phyloP scores from a whole-genome alignment of 2,797 vertebrate genomes.

The Prionace glauca region DNA sequence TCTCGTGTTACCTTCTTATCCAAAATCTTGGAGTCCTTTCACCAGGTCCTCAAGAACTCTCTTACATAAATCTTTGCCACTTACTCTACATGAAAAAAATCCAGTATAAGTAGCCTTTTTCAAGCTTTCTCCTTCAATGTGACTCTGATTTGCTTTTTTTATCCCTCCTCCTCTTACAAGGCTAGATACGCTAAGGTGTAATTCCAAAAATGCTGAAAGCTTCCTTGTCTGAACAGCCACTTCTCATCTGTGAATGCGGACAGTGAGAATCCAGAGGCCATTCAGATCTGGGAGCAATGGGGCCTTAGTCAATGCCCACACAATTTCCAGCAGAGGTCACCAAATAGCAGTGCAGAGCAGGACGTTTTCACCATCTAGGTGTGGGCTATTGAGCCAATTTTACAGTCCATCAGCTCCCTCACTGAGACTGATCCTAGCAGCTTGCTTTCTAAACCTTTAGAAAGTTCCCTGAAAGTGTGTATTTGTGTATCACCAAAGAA shows the following conservation, averaged over 20 bases:
- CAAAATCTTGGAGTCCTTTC: not conserved
- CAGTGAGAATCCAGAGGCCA: not conserved
- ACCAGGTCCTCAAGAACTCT: not conserved
- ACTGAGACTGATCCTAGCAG: not conserved
- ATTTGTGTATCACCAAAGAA: not conserved
- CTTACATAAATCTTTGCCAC: not conserved
- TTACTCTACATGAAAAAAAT: not conserved
- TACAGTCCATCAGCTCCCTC: not conserved
- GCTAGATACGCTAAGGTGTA: not conserved
- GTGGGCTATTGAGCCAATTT: not conserved
- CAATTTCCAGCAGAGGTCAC: conserved; percentile 6
- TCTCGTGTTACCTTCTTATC: not conserved
- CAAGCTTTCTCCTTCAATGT: not conserved
- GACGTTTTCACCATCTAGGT: not conserved
- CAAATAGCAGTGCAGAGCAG: not conserved
- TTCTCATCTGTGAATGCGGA: not conserved
- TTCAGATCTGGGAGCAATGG: not conserved
- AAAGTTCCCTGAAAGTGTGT: not conserved
- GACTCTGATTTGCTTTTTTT: not conserved
- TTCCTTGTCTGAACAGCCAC: not conserved
- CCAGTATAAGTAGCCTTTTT: not conserved
- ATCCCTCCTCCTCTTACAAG: not conserved
- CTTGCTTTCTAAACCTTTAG: not conserved
- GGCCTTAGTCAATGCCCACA: not conserved
- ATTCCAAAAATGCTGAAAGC: not conserved